phyloP scores from a whole-genome alignment of 2,888 invertebrate species.

The Drosophila differens region DNA sequence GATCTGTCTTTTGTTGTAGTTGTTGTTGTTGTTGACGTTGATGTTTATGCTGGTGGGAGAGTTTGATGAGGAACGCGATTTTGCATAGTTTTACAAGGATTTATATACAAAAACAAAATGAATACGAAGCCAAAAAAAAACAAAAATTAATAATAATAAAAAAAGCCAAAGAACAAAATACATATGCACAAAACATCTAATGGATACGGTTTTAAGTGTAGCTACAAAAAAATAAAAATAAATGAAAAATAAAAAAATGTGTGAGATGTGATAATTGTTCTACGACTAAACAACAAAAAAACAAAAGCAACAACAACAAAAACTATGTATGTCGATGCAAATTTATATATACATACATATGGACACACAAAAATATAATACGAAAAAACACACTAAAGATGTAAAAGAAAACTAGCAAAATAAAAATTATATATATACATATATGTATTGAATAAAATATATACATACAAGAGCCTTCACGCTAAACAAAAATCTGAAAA shows the following conservation, averaged over 20 bases:
- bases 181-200: conserved; percentile 75
- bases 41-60: conserved; percentile 17
- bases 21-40: not conserved
- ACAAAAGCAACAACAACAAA: conserved; percentile 9
- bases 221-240: conserved; percentile 53
- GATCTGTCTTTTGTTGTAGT: not conserved
- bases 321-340: conserved; percentile 67
- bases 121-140: conserved; percentile 18
- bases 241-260: conserved; percentile 48
- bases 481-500: conserved; percentile 32
- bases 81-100: conserved; percentile 37
- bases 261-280: conserved; percentile 79
- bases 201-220: conserved; percentile 75
- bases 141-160: not conserved
- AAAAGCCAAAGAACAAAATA: conserved; percentile 46
- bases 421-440: conserved; percentile 23
- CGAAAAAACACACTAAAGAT: conserved; percentile 2
- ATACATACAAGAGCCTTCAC: conserved; percentile 34
- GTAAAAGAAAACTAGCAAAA: conserved; percentile 29
- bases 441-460: conserved; percentile 42
- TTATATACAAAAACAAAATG: conserved; percentile 32
- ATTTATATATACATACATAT: conserved; percentile 57
- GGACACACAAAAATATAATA: conserved; percentile 5
- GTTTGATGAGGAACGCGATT: not conserved
- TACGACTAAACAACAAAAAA: conserved; percentile 67